Conservation (phyloP, 1,140 invertebrate genomes). For the Leucophenga varia region DNA sequence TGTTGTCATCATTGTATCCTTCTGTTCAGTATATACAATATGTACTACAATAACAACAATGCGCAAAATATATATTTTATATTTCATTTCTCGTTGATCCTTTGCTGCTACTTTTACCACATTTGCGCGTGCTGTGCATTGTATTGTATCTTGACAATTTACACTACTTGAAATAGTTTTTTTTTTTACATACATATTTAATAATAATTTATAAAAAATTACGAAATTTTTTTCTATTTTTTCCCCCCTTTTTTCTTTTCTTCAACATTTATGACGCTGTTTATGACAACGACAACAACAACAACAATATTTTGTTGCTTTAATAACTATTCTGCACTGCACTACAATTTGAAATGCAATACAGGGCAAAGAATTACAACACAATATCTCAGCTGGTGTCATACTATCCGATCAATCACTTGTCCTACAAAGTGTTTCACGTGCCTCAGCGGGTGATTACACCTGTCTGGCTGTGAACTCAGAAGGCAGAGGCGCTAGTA, state of each 20-base stretch:
- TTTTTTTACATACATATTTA: too few relatives aligned
- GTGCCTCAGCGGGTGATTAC: slow-evolving; percentile 76
- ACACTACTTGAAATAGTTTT: too few relatives aligned
- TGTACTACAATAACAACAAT: too few relatives aligned
- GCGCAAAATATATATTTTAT: too few relatives aligned
- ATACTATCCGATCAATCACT: slow-evolving; percentile 81
- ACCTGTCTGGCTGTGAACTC: slow-evolving; percentile 79
- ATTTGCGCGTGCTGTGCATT: too few relatives aligned
- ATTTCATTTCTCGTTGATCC: too few relatives aligned
- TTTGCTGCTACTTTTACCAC: background rate
- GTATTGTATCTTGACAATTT: too few relatives aligned
- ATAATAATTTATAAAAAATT: background rate
- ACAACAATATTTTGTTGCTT: background rate
- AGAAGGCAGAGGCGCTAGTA: slow-evolving; percentile 79
- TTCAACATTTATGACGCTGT: background rate
- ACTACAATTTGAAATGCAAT: background rate
- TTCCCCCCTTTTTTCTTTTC: background rate
- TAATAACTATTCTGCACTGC: slow-evolving; percentile 2
- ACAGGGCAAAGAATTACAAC: slow-evolving; percentile 74
- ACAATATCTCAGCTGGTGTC: slow-evolving; percentile 74
- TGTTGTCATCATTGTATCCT: too few relatives aligned
- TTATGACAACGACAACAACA: slow-evolving; percentile 2
- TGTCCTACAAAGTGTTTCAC: slow-evolving; percentile 77
- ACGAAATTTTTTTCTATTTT: slow-evolving; percentile 3
- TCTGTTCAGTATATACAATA: too few relatives aligned